Evolutionary conservation across 2,113 vertebrate species (phyloP).

Genomic region (Paradoxurus hermaphroditus): DNA sequence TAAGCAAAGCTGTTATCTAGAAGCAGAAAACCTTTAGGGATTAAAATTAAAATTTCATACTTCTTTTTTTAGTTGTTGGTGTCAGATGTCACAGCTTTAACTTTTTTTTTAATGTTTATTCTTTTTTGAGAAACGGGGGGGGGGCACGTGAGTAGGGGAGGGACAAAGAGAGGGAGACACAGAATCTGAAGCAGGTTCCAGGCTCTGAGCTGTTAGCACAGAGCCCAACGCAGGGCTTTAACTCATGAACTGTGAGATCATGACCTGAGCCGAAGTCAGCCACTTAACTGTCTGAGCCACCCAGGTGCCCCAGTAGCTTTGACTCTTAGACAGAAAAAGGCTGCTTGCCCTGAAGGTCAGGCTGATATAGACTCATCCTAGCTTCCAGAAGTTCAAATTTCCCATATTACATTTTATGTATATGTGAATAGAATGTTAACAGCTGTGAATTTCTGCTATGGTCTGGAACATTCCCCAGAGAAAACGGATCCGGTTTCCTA

Average conservation of each 20-base stretch:
- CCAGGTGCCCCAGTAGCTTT: not conserved
- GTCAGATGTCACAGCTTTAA: conserved; percentile 23
- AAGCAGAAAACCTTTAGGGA: not conserved
- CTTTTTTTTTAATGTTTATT: not conserved
- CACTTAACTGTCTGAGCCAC: no score
- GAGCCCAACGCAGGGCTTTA: no score
- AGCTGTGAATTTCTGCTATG: not conserved
- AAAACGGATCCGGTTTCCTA: not conserved
- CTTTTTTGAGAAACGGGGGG: no score
- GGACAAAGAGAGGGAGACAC: no score
- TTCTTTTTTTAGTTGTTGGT: not conserved
- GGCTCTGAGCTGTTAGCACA: no score
- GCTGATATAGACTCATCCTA: not conserved
- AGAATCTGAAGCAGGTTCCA: no score
- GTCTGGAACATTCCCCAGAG: not conserved
- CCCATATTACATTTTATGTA: not conserved
- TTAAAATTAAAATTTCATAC: conserved; percentile 38
- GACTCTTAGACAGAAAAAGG: not conserved
- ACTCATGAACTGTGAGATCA: no score
- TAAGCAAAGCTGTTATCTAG: not conserved
- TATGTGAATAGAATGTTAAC: not conserved
- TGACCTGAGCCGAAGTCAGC: no score
- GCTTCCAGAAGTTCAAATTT: not conserved
- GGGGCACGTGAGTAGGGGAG: no score
- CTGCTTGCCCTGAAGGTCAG: not conserved